Evolutionary conservation across 2,888 invertebrate species (phyloP).

Genomic region (Hartigia nigra): DNA sequence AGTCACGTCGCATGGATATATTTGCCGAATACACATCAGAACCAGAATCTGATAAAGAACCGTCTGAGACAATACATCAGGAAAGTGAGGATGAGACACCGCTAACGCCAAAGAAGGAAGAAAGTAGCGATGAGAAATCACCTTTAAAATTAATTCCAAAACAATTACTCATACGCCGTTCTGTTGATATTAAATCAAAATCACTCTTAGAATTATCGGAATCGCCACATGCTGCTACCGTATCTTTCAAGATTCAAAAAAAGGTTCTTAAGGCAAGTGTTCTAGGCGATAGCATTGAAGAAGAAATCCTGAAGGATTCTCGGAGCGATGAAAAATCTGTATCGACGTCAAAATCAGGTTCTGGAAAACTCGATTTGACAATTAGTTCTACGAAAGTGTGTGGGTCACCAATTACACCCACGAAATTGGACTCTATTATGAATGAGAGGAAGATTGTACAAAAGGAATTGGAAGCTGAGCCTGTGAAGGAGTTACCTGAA

Average conservation of each 20-base stretch:
- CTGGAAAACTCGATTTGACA: not conserved
- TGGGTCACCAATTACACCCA: not conserved
- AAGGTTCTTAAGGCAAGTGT: constrained; percentile 8
- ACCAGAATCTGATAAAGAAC: constrained; percentile 23
- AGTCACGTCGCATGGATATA: constrained; percentile 41
- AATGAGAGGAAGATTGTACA: not conserved
- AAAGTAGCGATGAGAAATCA: constrained; percentile 21
- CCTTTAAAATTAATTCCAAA: constrained; percentile 54
- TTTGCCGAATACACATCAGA: constrained; percentile 41
- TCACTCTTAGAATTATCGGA: not conserved
- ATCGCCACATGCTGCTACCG: constrained; percentile 9
- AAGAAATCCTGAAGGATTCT: constrained; percentile 8
- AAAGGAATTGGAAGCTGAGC: not conserved
- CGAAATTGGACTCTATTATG: not conserved
- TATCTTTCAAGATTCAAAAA: constrained; percentile 19
- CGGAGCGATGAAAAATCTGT: not conserved
- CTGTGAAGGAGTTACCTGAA: not conserved
- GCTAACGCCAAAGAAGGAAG: constrained; percentile 26
- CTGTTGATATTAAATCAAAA: constrained; percentile 6
- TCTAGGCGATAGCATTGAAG: constrained; percentile 8
- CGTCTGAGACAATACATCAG: constrained; percentile 17
- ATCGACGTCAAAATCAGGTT: not conserved
- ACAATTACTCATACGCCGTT: constrained; percentile 48
- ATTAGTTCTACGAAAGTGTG: not conserved
- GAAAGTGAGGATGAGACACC: constrained; percentile 12